Percentiles rank a stretch among this genome's conserved stretches.
Conservation (phyloP, 64 coral and sea anemone genomes). For the Acropora yongei region DNA sequence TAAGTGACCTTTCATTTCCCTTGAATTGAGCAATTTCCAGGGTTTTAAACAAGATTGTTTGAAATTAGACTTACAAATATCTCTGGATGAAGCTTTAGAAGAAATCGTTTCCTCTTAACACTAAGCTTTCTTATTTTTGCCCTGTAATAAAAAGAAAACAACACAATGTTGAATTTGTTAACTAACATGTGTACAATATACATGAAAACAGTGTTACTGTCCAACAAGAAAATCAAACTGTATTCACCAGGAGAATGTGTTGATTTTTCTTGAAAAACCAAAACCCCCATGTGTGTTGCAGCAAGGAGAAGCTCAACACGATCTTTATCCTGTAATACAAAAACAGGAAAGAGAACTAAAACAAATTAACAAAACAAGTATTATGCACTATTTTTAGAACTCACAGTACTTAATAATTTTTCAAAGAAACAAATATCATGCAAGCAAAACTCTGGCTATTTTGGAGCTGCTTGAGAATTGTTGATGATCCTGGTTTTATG, state of each 20-base stretch:
- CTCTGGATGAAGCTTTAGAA: constrained; percentile 98
- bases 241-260: constrained; percentile 97
- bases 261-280: constrained; percentile 99
- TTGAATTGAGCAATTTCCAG: too few species aligned
- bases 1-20: too few species aligned
- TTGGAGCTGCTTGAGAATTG: too few species aligned
- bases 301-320: constrained; percentile 82
- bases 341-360: not conserved
- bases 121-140: constrained; percentile 99
- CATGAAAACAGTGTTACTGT: not conserved
- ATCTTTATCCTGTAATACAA: constrained; percentile 86
- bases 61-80: constrained; percentile 85
- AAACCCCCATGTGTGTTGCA: constrained; percentile 93
- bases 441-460: too few species aligned
- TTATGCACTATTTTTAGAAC: too few species aligned
- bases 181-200: too few species aligned
- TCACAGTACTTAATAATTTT: too few species aligned
- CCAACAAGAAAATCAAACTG: not conserved
- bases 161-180: not conserved
- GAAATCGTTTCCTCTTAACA: constrained; percentile 96
- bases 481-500: too few species aligned
- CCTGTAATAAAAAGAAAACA: constrained; percentile 63
- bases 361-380: too few species aligned
- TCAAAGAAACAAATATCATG: too few species aligned
- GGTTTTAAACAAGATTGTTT: not conserved